Percentiles rank a stretch among this genome's conserved stretches.
Conservation (phyloP, 2,113 vertebrate genomes). For the Tetraodon nigroviridis region DNA sequence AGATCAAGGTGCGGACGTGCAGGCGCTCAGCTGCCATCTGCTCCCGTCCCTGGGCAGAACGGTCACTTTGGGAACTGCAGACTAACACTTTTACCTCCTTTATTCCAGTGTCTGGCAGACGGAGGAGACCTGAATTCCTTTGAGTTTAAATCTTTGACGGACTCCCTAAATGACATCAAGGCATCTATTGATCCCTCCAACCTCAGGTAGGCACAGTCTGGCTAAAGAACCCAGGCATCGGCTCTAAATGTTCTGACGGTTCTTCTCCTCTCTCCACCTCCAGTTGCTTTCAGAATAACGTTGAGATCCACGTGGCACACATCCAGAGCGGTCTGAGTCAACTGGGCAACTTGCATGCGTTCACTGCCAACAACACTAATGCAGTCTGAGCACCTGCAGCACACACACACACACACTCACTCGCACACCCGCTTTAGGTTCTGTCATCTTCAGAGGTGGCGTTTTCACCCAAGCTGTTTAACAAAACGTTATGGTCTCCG, state of each 20-base stretch:
- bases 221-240: background rate
- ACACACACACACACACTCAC: slow-evolving; percentile 2
- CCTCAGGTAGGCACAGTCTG: slow-evolving; percentile 80
- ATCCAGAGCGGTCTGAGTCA: slow-evolving; percentile 99
- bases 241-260: background rate
- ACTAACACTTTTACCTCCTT: background rate
- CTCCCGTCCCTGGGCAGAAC: background rate
- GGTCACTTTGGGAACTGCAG: background rate
- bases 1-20: slow-evolving; percentile 84
- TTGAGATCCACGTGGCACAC: slow-evolving; percentile 98
- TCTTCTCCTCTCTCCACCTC: slow-evolving; percentile 12
- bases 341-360: slow-evolving; percentile 96
- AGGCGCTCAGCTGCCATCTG: background rate
- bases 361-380: slow-evolving; percentile 95
- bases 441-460: slow-evolving; percentile 18
- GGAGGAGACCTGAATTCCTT: slow-evolving; percentile 97
- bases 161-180: slow-evolving; percentile 97
- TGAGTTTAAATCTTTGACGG: slow-evolving; percentile 97
- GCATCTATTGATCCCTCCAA: slow-evolving; percentile 93
- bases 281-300: slow-evolving; percentile 98
- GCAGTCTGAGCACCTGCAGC: slow-evolving; percentile 78
- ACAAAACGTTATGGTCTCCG: slow-evolving; percentile 6
- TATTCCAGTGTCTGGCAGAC: slow-evolving; percentile 91
- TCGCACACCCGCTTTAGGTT: slow-evolving; percentile 1
- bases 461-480: slow-evolving; percentile 40